Evolutionary conservation across 2,113 vertebrate genomes (phyloP).

Genomic region (Lycaon pictus): DNA sequence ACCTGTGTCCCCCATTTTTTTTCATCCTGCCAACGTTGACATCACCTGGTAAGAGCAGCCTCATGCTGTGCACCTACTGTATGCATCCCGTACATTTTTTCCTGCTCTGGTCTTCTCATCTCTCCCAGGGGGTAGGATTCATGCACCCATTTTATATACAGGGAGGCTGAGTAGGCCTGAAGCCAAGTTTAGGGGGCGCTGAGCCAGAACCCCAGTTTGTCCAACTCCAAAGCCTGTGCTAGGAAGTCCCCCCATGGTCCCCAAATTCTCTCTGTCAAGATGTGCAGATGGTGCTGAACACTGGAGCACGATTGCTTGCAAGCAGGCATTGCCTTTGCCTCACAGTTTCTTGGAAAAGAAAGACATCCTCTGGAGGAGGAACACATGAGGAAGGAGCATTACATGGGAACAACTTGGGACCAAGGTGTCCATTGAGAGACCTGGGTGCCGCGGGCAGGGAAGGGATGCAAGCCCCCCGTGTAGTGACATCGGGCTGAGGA

Average conservation of each 20-base stretch:
- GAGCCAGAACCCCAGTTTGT: not conserved
- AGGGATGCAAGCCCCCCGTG: not conserved
- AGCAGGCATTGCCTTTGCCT: not conserved
- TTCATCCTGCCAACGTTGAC: not conserved
- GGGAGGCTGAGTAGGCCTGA: not conserved
- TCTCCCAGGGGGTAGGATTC: not conserved
- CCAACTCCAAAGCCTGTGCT: not conserved
- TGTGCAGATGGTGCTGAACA: not conserved
- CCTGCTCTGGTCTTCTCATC: not conserved
- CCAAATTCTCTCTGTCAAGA: not conserved
- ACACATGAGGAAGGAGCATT: not conserved
- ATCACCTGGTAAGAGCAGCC: not conserved
- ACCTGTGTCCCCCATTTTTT: not conserved
- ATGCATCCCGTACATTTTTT: rapidly evolving
- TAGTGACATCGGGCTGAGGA: not conserved
- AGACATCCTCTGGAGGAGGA: not conserved
- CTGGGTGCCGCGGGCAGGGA: not conserved
- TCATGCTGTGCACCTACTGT: not conserved
- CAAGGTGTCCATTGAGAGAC: not conserved
- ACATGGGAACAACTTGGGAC: not conserved
- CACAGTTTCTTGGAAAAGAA: not conserved
- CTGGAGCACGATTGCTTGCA: not conserved
- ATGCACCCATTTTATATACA: not conserved
- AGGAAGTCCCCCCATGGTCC: not conserved
- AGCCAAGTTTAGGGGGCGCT: not conserved